Percentiles rank a stretch among this genome's conserved stretches.
Evolutionary conservation across 2,888 invertebrate species (phyloP).

Genomic region (Laspeyria flexula): DNA sequence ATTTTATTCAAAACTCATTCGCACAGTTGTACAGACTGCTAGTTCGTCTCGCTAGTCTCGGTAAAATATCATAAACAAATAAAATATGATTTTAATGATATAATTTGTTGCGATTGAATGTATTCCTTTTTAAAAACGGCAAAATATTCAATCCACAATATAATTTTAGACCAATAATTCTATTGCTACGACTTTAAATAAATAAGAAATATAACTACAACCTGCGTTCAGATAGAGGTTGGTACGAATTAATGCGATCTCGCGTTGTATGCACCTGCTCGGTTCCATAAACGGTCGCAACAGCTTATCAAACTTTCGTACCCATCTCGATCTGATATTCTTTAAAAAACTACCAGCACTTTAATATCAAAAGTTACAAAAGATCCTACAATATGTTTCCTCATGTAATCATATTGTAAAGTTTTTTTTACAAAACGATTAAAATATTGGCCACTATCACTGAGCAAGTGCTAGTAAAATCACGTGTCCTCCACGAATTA

Average conservation of each 20-base stretch:
- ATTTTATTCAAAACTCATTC: conserved; percentile 83
- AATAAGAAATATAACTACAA: conserved; percentile 84
- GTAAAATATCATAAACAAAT: conserved; percentile 71
- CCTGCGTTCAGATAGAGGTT: conserved; percentile 76
- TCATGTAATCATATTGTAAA: conserved; percentile 73
- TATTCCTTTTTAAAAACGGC: conserved; percentile 54
- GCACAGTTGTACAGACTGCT: conserved; percentile 76
- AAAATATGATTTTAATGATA: conserved; percentile 54
- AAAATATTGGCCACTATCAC: conserved; percentile 71
- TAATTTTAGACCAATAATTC: conserved; percentile 60
- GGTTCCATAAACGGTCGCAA: conserved; percentile 66
- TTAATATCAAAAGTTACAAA: conserved; percentile 85
- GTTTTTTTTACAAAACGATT: conserved; percentile 76
- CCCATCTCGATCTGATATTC: conserved; percentile 72
- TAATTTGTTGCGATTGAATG: conserved; percentile 55
- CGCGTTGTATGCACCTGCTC: conserved; percentile 53
- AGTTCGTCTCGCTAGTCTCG: conserved; percentile 66
- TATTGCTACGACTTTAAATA: conserved; percentile 83
- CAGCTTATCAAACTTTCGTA: conserved; percentile 75
- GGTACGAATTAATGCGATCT: conserved; percentile 82
- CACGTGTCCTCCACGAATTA: conserved; percentile 67
- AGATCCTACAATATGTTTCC: conserved; percentile 76
- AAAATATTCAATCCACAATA: conserved; percentile 61
- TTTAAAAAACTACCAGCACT: conserved; percentile 79
- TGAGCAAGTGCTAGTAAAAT: conserved; percentile 75